Base-by-base conservation (phyloP, 1,140 invertebrate genomes). In the Zaprionus ghesquierei region DNA sequence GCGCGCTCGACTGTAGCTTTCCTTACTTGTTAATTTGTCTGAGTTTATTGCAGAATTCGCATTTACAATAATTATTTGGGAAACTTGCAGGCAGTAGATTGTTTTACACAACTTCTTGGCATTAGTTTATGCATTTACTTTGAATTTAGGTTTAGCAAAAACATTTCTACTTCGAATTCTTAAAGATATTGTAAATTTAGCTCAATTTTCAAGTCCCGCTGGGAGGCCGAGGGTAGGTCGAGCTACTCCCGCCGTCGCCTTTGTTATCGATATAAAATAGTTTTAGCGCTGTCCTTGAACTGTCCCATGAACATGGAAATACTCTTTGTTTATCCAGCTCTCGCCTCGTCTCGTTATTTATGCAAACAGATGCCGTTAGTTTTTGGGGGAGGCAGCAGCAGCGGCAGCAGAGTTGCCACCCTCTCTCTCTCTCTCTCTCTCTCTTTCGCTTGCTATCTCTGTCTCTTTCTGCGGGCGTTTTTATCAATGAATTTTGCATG, bases 401-500 rank as follows among this genome's bases (percentile, higher is more conserved):
- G 6, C 9, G 2, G 35, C 13, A 15, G 35, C 35, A 38, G 2
- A 15, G 35, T 23, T 27, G 13, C 41, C n/a, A 9, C 9, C 18
- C 49, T 25, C 22, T 18, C 9, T 35, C 23, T 15, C 22, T 23
- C 18, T 49, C 12, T 56, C 1, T 61, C 25, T 38, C 5, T 27
- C 13, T 22, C 29, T 62, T 13, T 44, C 9, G 2, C 41, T 22
- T 22, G 10, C 8, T 3, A 15, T 41, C 35, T 41, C 35, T 41
- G n/a, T 31, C n/a, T n/a, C n/a, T n/a, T n/a, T n/a, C n/a, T n/a
- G n/a, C n/a, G n/a, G n/a, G 23, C 25, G 20, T n/a, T 15, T 44
- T 60, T 58, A 63, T 59, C 66, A 59, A 69, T 75, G 59, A 69
- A 69, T 74, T 62, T 58, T 51, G 25, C 25, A 74, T 69, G 70